phyloP scores from a whole-genome alignment of 2,113 vertebrate genomes.

The Thunnus maccoyii region DNA sequence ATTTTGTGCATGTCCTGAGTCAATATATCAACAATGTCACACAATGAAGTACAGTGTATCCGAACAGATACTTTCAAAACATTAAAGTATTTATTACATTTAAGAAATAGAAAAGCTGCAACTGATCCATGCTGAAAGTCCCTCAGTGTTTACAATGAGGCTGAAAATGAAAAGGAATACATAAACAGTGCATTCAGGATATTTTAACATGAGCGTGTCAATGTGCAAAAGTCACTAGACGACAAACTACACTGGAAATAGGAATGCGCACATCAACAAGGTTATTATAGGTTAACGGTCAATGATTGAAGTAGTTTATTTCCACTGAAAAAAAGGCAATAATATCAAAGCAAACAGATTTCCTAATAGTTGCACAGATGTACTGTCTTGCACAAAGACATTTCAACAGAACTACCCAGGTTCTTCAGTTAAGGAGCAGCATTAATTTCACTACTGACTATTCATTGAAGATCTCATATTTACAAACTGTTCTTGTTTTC shows the following conservation, averaged over 20 bases:
- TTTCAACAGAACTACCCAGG: not conserved
- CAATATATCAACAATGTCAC: not conserved
- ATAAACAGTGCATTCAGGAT: not conserved
- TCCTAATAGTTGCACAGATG: not conserved
- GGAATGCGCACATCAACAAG: not conserved
- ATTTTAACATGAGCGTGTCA: not conserved
- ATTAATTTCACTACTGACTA: too few relatives aligned
- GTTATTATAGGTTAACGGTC: not conserved
- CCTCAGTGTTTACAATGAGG: not conserved
- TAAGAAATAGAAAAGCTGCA: not conserved
- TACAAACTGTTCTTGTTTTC: too few relatives aligned
- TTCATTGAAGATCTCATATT: too few relatives aligned
- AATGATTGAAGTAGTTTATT: not conserved
- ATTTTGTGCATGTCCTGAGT: not conserved
- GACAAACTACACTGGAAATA: not conserved
- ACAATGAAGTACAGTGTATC: not conserved
- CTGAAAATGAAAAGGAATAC: slow-evolving; percentile 24
- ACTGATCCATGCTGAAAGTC: not conserved
- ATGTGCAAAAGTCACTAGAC: not conserved
- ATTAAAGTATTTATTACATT: not conserved
- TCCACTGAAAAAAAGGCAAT: not conserved
- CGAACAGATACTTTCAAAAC: not conserved
- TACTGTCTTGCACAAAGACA: not conserved
- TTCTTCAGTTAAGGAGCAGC: too few relatives aligned
- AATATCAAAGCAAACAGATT: not conserved